phyloP scores from a whole-genome alignment of 2,888 invertebrate genomes.

The Cistogaster globosa region DNA sequence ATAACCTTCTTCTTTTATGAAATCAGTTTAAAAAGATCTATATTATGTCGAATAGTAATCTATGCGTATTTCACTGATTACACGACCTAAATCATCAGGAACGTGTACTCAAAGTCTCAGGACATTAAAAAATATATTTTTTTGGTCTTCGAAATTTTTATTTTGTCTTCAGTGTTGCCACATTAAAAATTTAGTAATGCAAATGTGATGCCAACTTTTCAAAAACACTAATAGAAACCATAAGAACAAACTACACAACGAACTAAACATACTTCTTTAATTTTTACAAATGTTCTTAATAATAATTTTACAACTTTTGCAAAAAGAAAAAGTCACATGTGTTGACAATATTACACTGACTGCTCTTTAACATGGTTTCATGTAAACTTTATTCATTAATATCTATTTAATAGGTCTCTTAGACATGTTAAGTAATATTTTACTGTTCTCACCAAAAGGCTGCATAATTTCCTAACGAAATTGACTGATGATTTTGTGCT shows the following conservation, averaged over 20 bases:
- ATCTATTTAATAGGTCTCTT: constrained; percentile 64
- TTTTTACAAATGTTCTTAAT: constrained; percentile 1
- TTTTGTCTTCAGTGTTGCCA: no score
- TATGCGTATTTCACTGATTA: no score
- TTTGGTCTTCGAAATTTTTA: no score
- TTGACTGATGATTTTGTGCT: constrained; percentile 46
- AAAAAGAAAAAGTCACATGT: constrained; percentile 47
- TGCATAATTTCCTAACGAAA: constrained; percentile 11
- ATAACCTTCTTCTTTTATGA: no score
- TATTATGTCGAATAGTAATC: no score
- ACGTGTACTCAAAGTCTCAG: no score
- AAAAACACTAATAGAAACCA: no score
- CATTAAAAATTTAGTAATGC: no score
- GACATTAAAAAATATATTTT: no score
- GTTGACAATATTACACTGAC: constrained; percentile 47
- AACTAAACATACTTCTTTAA: neutral
- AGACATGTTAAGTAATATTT: constrained; percentile 20
- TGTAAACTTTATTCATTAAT: constrained; percentile 67
- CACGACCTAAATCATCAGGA: no score
- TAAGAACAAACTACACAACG: neutral
- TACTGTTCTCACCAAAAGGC: constrained; percentile 11
- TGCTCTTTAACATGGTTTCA: constrained; percentile 14
- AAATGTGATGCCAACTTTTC: neutral
- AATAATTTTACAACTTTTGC: constrained; percentile 9
- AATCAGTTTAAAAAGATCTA: no score